Conservation (phyloP, 2,888 invertebrate species). For the Galeruca laticollis region DNA sequence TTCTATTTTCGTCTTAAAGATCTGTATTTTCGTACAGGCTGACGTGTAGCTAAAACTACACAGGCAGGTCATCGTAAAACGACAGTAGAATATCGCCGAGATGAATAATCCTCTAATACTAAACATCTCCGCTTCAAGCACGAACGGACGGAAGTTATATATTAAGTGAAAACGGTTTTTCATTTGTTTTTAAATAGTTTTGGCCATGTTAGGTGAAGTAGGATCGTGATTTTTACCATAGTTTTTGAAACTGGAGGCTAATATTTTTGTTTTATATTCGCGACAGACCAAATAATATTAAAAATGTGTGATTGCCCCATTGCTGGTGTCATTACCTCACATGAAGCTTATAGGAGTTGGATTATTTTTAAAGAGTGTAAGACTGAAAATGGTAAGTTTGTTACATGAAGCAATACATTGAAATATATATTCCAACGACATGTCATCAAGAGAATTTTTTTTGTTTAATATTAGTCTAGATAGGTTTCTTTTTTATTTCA, state of each 20-base stretch:
- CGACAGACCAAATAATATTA: not conserved
- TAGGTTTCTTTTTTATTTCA: too few species aligned
- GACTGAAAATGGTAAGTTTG: conserved; percentile 62
- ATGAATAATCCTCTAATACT: conserved; percentile 44
- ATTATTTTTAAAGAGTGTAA: conserved; percentile 78
- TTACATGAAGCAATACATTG: not conserved
- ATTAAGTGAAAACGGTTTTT: conserved; percentile 2
- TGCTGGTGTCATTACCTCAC: conserved; percentile 72
- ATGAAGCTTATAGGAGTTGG: conserved; percentile 82
- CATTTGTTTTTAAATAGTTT: not conserved
- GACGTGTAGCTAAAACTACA: conserved; percentile 40
- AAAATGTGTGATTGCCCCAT: conserved; percentile 72
- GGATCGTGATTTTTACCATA: not conserved
- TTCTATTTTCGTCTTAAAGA: conserved; percentile 42
- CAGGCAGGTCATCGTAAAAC: conserved; percentile 34
- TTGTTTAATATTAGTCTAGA: too few species aligned
- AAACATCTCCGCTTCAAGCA: conserved; percentile 35
- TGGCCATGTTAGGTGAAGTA: not conserved
- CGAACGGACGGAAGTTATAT: conserved; percentile 23
- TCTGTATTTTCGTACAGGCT: conserved; percentile 43
- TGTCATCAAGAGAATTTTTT: too few species aligned
- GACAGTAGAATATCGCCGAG: conserved; percentile 38
- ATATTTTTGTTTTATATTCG: not conserved
- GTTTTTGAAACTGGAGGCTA: not conserved
- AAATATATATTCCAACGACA: too few species aligned